Conservation (phyloP, 2,797 vertebrate species). For the Sebastes kiyomatsui region DNA sequence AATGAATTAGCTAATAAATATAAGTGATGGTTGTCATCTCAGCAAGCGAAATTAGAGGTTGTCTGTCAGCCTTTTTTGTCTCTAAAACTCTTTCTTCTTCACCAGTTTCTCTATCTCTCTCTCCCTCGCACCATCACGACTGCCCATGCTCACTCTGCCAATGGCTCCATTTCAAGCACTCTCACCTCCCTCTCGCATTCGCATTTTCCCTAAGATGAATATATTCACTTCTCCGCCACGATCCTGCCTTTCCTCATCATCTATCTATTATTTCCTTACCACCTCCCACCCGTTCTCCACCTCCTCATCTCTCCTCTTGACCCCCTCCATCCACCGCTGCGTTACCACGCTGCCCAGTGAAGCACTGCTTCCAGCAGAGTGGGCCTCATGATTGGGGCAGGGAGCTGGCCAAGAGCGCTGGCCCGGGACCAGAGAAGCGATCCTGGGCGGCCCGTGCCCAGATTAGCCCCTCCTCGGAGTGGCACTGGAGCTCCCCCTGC, state of each 20-base stretch:
- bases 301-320: slow-evolving; percentile 23
- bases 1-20: neutral
- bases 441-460: slow-evolving; percentile 68
- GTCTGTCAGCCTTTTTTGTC: neutral
- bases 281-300: slow-evolving; percentile 2
- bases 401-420: slow-evolving; percentile 66
- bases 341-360: slow-evolving; percentile 18
- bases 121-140: neutral
- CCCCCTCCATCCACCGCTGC: slow-evolving; percentile 35
- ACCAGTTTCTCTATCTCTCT: neutral
- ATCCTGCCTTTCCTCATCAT: slow-evolving; percentile 7
- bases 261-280: slow-evolving; percentile 14
- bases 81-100: neutral
- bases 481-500: slow-evolving; percentile 51
- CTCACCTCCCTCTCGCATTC: neutral
- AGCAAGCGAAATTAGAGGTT: neutral
- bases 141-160: slow-evolving; percentile 1
- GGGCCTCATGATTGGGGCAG: slow-evolving; percentile 49
- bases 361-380: slow-evolving; percentile 35
- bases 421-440: slow-evolving; percentile 66
- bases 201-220: neutral
- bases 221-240: slow-evolving; percentile 2
- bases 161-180: slow-evolving; percentile 2
- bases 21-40: neutral
- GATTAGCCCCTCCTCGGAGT: slow-evolving; percentile 73